Percentiles rank a stretch among this genome's conserved stretches.
These are phyloP conservation scores for Cyanistes caeruleus DNA, from an alignment of 2,113 vertebrate species.

Conservation along the genomic window DNA sequence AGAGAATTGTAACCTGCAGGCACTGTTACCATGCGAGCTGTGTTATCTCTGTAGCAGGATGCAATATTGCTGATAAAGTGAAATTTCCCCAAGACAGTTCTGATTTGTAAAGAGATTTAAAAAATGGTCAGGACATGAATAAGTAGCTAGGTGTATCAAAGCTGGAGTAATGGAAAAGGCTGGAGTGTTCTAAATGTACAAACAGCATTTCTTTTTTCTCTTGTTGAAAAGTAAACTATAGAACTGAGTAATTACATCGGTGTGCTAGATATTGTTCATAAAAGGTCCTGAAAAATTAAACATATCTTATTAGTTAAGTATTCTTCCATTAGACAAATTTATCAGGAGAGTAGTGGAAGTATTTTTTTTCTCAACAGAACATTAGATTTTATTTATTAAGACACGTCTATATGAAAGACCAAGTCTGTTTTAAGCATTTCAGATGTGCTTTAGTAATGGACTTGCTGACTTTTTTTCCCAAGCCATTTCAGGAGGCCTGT, in stretches of 20 bases:
- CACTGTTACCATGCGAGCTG: not conserved
- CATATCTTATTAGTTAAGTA: not conserved
- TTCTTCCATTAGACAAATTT: not conserved
- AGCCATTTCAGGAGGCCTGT: not conserved
- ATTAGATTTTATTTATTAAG: not conserved
- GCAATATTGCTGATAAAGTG: not conserved
- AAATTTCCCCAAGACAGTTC: not conserved
- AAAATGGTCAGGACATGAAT: not conserved
- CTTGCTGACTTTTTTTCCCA: not conserved
- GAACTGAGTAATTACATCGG: not conserved
- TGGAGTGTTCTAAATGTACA: not conserved
- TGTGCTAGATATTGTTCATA: not conserved
- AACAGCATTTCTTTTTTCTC: not conserved
- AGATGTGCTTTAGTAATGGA: not conserved
- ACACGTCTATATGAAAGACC: not conserved
- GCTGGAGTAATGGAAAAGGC: not conserved
- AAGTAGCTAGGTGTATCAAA: not conserved
- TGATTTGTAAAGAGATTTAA: not conserved
- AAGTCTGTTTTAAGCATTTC: not conserved
- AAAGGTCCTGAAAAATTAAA: not conserved
- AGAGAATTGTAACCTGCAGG: not conserved
- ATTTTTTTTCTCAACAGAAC: not conserved
- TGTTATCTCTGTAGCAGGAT: not conserved
- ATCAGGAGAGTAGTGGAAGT: not conserved
- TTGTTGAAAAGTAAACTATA: not conserved